A percentile compares a stretch with the other conserved stretches of the same genome.
Conservation (phyloP, 2,113 vertebrate genomes). For the Hypanus sabinus region DNA sequence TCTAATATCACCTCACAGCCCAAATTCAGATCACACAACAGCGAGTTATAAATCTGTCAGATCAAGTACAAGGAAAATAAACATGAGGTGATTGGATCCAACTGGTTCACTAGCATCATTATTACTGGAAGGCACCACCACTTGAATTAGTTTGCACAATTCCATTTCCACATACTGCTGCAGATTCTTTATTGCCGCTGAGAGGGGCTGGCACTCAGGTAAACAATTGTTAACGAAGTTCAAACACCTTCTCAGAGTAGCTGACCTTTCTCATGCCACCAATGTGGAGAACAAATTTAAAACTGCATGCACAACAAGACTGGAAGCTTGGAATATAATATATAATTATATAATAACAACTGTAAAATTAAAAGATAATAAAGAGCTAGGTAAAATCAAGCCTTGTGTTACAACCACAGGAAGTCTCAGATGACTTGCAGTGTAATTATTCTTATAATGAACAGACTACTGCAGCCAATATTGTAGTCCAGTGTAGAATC, state of each 20-base stretch:
- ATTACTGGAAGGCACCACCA: neutral
- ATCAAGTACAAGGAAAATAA: neutral
- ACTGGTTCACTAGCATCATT: neutral
- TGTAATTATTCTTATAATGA: too few relatives aligned
- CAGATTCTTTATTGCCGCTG: neutral
- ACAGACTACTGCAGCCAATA: neutral
- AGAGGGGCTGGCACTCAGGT: neutral
- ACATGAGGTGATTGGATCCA: neutral
- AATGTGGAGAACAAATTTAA: neutral
- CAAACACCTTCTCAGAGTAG: neutral
- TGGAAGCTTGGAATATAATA: neutral
- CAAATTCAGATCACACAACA: neutral
- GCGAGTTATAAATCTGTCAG: neutral
- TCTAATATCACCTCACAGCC: neutral
- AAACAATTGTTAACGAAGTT: neutral
- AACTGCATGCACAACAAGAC: neutral
- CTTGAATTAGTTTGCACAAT: neutral
- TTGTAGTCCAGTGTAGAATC: too few relatives aligned
- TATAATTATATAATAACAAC: too few relatives aligned
- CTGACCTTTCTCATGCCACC: neutral
- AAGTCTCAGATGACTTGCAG: too few relatives aligned
- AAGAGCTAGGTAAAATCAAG: neutral
- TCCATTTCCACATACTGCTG: neutral
- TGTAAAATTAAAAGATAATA: too few relatives aligned
- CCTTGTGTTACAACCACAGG: too few relatives aligned